Evolutionary conservation across 53 echinoderm and acorn worm species (phyloP), one percentile per base, ranked within the genome.

Genomic region (Echinarachnius parma): DNA sequence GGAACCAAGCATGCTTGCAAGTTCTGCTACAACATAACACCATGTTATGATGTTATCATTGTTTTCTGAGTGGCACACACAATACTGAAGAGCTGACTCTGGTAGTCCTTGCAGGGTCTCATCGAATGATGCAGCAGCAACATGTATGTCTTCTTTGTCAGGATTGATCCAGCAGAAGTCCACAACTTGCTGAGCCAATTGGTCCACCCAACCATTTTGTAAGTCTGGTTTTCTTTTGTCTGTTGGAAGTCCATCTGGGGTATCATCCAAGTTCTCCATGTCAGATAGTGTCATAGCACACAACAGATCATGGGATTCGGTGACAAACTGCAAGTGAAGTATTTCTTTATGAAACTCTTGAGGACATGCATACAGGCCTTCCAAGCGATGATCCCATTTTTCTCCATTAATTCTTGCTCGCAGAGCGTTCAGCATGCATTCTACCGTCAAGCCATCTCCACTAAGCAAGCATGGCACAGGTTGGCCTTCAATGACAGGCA

Each of bases 271-370:
- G 35, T 29, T 37, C 29, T 29, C 36, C 31, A 59, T 31, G 8
- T 31, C 59, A 2, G 29, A 59, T 59, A 59, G 30, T 31, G 2
- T 59, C 59, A 59, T 59, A 15, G 31, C 32, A 25, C 28, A 57
- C 4, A 57, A 28, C 9, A 57, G 25, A 4, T 25, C 28, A 27
- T 57, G 57, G 15, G 23, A 21, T 57, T 57, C 57, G 23, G 57
- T 57, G 14, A 25, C 21, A 25, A 57, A 57, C 75, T 82, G 76
- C 46, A 82, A 3, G 37, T 62, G 48, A 3, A 76, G 46, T 28
- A 62, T 60, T 64, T 75, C 27, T 20, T 64, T 47, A 33, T 81
- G 74, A 21, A 74, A 81, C 33, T 81, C 81, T 60, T 81, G 71
- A 8, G 81, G 62, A 33, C 60, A 60, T 15, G 72, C 72, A 9